Percentiles rank a stretch among this genome's conserved stretches.
Conservation (phyloP, 2,797 vertebrate species). For the Trachurus trachurus region DNA sequence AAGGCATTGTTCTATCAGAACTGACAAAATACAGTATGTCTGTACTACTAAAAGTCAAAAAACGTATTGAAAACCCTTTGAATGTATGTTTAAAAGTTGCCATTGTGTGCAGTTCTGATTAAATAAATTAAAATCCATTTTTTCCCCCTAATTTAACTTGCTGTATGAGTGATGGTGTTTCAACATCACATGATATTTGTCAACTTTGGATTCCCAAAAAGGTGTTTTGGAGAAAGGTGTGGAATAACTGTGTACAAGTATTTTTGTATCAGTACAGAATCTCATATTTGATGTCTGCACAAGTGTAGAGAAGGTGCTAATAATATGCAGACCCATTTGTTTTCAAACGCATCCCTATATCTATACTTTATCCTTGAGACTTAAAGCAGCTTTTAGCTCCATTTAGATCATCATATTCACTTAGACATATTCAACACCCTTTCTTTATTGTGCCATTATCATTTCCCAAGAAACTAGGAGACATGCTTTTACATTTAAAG, state of each 20-base stretch:
- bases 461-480: background rate
- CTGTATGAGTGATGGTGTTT: background rate
- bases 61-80: background rate
- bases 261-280: background rate
- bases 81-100: constrained; percentile 1
- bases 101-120: background rate
- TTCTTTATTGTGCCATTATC: background rate
- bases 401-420: constrained; percentile 5
- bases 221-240: background rate
- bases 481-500: background rate
- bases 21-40: background rate
- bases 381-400: background rate
- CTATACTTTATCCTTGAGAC: background rate
- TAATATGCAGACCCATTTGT: background rate
- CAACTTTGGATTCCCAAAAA: background rate
- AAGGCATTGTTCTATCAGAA: background rate
- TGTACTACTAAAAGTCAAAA: background rate
- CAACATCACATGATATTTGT: background rate
- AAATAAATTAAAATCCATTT: background rate
- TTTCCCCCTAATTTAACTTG: background rate
- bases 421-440: background rate
- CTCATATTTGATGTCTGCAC: background rate
- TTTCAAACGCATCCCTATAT: background rate
- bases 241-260: background rate
- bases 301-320: background rate